Evolutionary conservation across 1,140 invertebrate genomes (phyloP).

Genomic region (Sitodiplosis mosellana): DNA sequence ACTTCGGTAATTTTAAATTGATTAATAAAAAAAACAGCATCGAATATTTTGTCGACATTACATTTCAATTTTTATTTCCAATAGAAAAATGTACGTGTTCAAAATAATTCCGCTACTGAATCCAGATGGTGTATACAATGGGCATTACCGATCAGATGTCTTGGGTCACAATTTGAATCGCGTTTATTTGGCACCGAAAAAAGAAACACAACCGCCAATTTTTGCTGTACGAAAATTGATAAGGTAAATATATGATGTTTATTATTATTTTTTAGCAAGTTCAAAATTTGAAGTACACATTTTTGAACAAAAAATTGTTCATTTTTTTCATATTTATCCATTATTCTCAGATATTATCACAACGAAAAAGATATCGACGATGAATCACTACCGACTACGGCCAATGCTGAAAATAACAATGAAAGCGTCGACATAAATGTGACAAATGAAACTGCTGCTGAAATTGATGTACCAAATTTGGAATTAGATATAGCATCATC

Average conservation of each 20-base stretch:
- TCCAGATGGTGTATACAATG: slow-evolving; percentile 77
- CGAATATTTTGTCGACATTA: no score
- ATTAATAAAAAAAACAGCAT: no score
- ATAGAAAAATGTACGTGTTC: slow-evolving; percentile 70
- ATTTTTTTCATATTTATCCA: background rate
- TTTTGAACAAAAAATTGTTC: background rate
- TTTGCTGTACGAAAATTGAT: slow-evolving; percentile 62
- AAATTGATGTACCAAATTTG: no score
- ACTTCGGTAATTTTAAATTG: no score
- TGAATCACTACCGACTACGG: slow-evolving; percentile 5
- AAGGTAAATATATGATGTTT: slow-evolving; percentile 30
- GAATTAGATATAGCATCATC: no score
- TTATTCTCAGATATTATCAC: slow-evolving; percentile 31
- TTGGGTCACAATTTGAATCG: slow-evolving; percentile 79
- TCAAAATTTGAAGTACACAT: background rate
- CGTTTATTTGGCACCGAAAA: slow-evolving; percentile 60
- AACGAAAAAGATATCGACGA: slow-evolving; percentile 29
- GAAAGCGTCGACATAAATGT: no score
- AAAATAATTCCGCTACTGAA: slow-evolving; percentile 87
- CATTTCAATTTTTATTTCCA: slow-evolving; percentile 32
- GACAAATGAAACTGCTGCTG: no score
- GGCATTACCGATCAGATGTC: slow-evolving; percentile 79
- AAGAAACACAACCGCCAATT: slow-evolving; percentile 60
- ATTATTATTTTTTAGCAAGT: background rate
- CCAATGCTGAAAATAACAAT: no score